Conservation (phyloP, 1,140 invertebrate genomes). For the Akabosia matsudoensis region DNA sequence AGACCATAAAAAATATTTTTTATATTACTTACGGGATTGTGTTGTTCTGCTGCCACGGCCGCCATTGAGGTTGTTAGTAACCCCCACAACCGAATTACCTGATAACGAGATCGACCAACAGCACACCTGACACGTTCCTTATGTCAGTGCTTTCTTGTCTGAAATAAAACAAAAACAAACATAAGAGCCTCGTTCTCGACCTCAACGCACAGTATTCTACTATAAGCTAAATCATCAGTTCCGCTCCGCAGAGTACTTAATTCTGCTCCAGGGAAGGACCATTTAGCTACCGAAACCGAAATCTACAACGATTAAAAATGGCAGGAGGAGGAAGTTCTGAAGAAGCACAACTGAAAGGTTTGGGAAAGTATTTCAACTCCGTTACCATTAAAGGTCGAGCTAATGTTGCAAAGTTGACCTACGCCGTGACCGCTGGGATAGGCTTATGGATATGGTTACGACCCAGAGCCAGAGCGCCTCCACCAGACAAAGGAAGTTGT, state of each 20-base stretch:
- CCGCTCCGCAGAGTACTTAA: too few relatives aligned
- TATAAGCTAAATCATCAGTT: too few relatives aligned
- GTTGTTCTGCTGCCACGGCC: slow-evolving; percentile 38
- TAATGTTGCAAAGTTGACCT: slow-evolving; percentile 51
- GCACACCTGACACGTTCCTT: too few relatives aligned
- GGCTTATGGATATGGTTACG: not conserved
- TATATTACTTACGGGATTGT: slow-evolving; percentile 12
- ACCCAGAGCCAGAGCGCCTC: too few relatives aligned
- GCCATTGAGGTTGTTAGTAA: slow-evolving; percentile 28
- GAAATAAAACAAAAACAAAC: not conserved
- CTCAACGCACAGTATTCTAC: too few relatives aligned
- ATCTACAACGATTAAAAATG: too few relatives aligned
- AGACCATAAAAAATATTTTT: not conserved
- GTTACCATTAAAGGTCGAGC: slow-evolving; percentile 62
- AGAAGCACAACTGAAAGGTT: slow-evolving; percentile 57
- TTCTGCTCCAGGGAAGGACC: too few relatives aligned
- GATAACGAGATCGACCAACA: not conserved
- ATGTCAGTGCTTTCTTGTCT: too few relatives aligned
- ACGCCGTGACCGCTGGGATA: not conserved
- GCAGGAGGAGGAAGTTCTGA: slow-evolving; percentile 17
- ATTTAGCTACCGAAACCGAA: too few relatives aligned
- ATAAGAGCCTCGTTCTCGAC: too few relatives aligned
- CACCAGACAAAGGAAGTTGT: too few relatives aligned
- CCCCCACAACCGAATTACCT: not conserved
- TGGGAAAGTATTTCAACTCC: slow-evolving; percentile 63